Base-by-base conservation (phyloP, 2,113 vertebrate species). In the Ptychochromis oligacanthus region DNA sequence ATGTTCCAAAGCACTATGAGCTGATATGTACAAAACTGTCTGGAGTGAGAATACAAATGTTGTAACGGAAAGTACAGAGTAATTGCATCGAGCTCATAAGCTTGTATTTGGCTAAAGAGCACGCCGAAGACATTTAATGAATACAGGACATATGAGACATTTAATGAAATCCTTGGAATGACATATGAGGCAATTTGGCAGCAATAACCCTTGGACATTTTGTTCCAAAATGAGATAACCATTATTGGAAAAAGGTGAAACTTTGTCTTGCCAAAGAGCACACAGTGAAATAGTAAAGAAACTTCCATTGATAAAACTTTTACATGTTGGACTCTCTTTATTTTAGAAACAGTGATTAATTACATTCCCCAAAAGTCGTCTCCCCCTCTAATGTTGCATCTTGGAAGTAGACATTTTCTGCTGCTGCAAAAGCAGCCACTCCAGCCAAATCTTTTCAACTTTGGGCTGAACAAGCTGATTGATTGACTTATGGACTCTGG, bases 401-500 rank as follows among this genome's bases (percentile, higher is more conserved):
- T 85, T 83, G 56, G 78, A 83, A 61, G 20, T 28, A 15, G 26
- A 65, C 56, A 46, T 88, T 83, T 82, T 87, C 49, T 70, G 24
- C 31, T 64, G 31, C 36, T 79, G 81, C 36, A 81, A 72, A 87
- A 46, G 40, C 81, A 87, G 26, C 20, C 11, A 9, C 28, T 75
- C 15, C 18, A 22, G 80, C 78, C 80, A 80, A 86, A 81, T 20
- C 34, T 81, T 90, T 88, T 80, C 57, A 80, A 86, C 85, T 75
- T 81, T 36, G 40, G 80, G 55, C 82, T 65, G 67, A 62, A 85
- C 78, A 55, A 75, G 84, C 70, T 82, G 87, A 92, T 89, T 87
- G 90, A 90, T 78, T 87, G 92, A 86, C 76, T 84, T 38, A 15
- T 91, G 94, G 93, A 91, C 38, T 70, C 52, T 59, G 80, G 90